Evolutionary conservation across 2,113 vertebrate species (phyloP), one percentile per base, ranked within the genome.

Genomic region (Diphyllodes magnificus): DNA sequence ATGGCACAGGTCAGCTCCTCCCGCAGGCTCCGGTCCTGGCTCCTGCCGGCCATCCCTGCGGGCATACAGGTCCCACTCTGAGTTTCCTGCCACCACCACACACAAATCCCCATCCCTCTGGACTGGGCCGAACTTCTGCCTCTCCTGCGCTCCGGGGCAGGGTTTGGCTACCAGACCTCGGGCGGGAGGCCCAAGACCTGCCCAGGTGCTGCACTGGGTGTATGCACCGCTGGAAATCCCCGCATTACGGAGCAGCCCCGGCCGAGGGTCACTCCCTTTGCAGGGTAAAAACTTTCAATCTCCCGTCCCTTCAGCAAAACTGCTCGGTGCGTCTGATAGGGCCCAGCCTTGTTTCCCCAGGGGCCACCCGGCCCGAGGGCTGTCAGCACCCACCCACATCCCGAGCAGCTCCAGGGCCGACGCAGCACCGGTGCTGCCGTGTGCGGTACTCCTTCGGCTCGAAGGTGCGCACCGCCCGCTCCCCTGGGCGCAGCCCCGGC

Each of bases 1-100:
- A 99, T 99, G 84, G 98, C 98, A 69, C 99, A 99, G 0, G 98
- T 99, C 95, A 99, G 96, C 93, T 99, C 99, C 83, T 99, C 99
- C 57, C 95, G 96, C 84, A 99, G 96, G 94, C 97, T 98, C 27
- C 47, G 83, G 9, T 96, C 96, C 63, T 44, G 85, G 54, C 77
- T 94, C 27, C 60, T 3, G 57, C 60, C 44, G 1, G 96, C 96
- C 97, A 97, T 97, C 60, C 79, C 97, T 94, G 89, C 42, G 2
- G 60, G 69, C 42, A 90, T 37, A 91, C 21, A 4, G 35, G 1
- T 3, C 10, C 15, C 40, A 6, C 19, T 19, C 5, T 72, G 22
- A 79, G 47, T 1, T 1, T 7, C 31, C 30, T 4, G 44, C 23
- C 35, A 15, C 13, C 11, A 1, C 3, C 31, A 1, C 0, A 1